A percentile compares a stretch with the other conserved stretches of the same genome.
Conservation (phyloP, 2,888 invertebrate species). For the Harmothoe impar region DNA sequence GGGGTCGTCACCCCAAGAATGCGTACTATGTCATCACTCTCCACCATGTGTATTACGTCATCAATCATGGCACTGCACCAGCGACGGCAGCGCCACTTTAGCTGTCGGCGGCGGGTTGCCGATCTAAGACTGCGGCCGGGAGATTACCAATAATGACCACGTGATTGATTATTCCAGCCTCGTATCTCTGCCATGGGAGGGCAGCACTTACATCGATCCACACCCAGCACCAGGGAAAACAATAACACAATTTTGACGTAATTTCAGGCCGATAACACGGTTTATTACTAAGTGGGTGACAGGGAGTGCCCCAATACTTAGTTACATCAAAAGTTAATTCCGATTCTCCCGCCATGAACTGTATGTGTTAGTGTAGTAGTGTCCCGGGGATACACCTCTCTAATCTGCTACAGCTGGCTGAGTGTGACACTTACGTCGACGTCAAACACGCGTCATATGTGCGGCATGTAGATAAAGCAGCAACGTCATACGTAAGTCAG, state of each 20-base stretch:
- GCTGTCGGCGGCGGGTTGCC: constrained; percentile 10
- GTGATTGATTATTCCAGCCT: constrained; percentile 15
- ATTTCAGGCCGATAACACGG: not conserved
- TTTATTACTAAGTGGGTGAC: not conserved
- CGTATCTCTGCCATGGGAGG: constrained; percentile 19
- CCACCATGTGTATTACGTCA: constrained; percentile 15
- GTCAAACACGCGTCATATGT: no score
- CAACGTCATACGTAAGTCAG: no score
- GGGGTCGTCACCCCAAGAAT: not conserved
- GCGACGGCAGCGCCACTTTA: constrained; percentile 51
- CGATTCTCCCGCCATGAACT: not conserved
- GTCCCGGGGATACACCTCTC: no score
- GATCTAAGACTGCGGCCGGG: constrained; percentile 19
- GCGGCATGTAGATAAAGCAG: no score
- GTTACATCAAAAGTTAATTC: not conserved
- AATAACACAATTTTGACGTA: constrained; percentile 14
- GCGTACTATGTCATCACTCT: not conserved
- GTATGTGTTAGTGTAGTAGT: no score
- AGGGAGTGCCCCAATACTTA: not conserved
- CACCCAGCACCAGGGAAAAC: not conserved
- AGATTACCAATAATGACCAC: constrained; percentile 48
- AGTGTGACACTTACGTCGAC: no score
- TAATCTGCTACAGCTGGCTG: no score
- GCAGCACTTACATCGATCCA: constrained; percentile 35
- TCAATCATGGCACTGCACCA: not conserved